phyloP scores from a whole-genome alignment of 2,113 vertebrate species.

The Rhipidura dahli region DNA sequence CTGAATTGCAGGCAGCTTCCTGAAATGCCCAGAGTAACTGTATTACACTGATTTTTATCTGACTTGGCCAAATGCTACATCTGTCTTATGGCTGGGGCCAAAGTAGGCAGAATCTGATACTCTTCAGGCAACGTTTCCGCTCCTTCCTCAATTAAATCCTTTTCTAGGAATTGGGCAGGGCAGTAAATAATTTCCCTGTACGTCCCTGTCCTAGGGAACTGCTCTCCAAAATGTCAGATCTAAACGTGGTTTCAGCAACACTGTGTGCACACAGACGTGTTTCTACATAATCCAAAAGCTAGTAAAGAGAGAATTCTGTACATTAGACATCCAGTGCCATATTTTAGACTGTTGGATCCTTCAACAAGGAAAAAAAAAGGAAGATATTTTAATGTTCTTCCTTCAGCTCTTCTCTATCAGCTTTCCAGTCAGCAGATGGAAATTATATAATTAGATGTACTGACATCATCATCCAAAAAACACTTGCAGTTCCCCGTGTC shows the following conservation, averaged over 20 bases:
- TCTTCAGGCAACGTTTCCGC: neutral
- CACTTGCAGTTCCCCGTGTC: neutral
- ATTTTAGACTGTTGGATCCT: neutral
- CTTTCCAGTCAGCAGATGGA: slow-evolving; percentile 23
- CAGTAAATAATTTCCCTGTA: neutral
- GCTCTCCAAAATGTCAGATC: neutral
- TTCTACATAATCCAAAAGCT: neutral
- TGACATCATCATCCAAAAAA: neutral
- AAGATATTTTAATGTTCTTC: neutral
- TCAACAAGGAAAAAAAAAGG: neutral
- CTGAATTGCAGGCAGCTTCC: neutral
- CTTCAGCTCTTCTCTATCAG: neutral
- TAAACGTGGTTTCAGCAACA: neutral
- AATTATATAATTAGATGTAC: slow-evolving; percentile 12
- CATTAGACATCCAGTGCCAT: neutral
- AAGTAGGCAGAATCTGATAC: neutral
- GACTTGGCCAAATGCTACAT: neutral
- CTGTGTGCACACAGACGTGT: neutral
- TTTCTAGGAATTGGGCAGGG: neutral
- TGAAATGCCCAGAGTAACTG: neutral
- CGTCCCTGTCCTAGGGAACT: neutral
- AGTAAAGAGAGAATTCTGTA: neutral
- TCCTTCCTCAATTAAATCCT: neutral
- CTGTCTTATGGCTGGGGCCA: neutral
- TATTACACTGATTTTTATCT: neutral